Evolutionary conservation across 2,888 invertebrate genomes (phyloP).

Genomic region (Invenusta paracnida): DNA sequence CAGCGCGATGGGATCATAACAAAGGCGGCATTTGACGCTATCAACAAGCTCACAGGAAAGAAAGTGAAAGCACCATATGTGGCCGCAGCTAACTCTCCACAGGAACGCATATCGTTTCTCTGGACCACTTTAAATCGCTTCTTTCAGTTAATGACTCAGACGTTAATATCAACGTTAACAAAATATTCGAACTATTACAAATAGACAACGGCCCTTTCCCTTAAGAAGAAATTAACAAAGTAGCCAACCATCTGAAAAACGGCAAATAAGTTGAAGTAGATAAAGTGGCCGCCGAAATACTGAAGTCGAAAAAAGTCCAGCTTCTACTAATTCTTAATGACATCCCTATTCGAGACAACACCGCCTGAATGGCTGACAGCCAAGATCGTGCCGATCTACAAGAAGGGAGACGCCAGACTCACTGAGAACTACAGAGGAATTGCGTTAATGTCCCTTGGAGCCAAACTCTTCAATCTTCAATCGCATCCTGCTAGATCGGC

Average conservation of each 20-base stretch:
- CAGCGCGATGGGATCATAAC: not conserved
- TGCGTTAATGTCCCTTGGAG: conserved; percentile 16
- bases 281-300: not conserved
- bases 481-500: not conserved
- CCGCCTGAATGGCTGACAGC: conserved; percentile 6
- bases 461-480: conserved; percentile 7
- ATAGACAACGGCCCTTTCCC: not conserved
- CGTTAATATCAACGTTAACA: conserved; percentile 16
- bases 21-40: conserved; percentile 3
- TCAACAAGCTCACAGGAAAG: conserved; percentile 5
- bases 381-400: conserved; percentile 3
- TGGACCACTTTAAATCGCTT: conserved; percentile 19
- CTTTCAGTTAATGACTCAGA: conserved; percentile 2
- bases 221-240: conserved; percentile 20
- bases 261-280: conserved; percentile 15
- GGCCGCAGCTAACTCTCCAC: conserved; percentile 10
- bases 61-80: conserved; percentile 13
- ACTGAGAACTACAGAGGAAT: not conserved
- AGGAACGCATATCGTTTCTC: conserved; percentile 19
- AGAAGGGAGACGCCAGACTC: not conserved
- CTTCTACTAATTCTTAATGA: conserved; percentile 17
- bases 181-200: conserved; percentile 2
- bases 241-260: conserved; percentile 7
- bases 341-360: not conserved
- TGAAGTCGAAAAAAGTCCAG: not conserved